Percentiles rank a stretch among this genome's conserved stretches.
Evolutionary conservation across 1,140 invertebrate species (phyloP).

Genomic region (Papilio polytes): DNA sequence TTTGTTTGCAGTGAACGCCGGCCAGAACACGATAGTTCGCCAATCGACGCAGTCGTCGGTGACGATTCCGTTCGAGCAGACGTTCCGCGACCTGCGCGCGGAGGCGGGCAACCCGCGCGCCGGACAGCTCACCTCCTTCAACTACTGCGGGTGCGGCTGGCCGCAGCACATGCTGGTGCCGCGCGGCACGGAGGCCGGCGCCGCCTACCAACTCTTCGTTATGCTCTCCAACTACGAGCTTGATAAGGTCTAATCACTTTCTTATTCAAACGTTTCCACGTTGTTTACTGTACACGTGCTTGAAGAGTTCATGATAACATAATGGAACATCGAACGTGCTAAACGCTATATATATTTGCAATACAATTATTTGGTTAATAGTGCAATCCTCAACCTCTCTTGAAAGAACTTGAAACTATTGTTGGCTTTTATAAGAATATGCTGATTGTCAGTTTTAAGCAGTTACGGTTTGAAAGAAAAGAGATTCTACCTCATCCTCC

Average conservation of each 20-base stretch:
- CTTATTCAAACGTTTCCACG: background rate
- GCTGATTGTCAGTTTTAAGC: too few relatives aligned
- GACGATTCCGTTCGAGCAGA: conserved; percentile 89
- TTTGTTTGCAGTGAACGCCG: conserved; percentile 85
- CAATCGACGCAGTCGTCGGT: conserved; percentile 87
- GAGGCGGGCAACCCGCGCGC: conserved; percentile 80
- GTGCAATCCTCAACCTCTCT: too few relatives aligned
- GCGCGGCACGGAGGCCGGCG: conserved; percentile 88
- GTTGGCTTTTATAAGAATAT: too few relatives aligned
- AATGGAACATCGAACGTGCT: too few relatives aligned
- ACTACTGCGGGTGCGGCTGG: conserved; percentile 95
- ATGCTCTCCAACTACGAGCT: conserved; percentile 92
- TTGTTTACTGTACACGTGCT: too few relatives aligned
- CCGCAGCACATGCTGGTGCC: conserved; percentile 93
- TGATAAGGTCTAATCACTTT: conserved; percentile 85
- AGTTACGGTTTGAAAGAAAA: too few relatives aligned
- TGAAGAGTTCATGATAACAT: too few relatives aligned
- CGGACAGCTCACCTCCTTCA: conserved; percentile 84
- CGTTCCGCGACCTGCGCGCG: conserved; percentile 87
- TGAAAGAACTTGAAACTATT: too few relatives aligned
- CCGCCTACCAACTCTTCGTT: conserved; percentile 89
- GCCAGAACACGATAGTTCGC: conserved; percentile 86
- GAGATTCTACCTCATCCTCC: too few relatives aligned
- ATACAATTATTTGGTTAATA: too few relatives aligned
- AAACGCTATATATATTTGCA: too few relatives aligned